Evolutionary conservation across 53 echinoderm and acorn worm species (phyloP), one percentile per base, ranked within the genome.

Genomic region (Patiria pectinifera): DNA sequence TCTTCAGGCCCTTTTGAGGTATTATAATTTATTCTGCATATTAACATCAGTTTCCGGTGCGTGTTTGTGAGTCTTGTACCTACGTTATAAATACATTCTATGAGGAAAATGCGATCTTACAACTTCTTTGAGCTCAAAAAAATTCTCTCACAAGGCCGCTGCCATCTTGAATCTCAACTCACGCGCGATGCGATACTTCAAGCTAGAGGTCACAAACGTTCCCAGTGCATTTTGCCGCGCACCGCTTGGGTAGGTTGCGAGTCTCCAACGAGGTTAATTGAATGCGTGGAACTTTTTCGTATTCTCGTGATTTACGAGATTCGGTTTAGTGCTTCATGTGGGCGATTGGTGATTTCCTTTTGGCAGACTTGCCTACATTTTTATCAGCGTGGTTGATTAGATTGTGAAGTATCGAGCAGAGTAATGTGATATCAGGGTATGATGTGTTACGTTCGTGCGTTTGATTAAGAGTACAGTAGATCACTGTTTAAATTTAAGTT

Each of bases 111-210:
- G 8, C 5, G 8, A 53, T 0, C 53, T 53, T 6, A 53, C 35
- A 35, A 35, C 35, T 35, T 35, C 35, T 35, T 35, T 35, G 35
- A 53, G 53, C 66, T 15, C 15, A 18, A 66, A 66, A 16, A 16
- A 14, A 2, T 0, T 6, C 18, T 6, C 69, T 69, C 45, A 87
- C 87, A 72, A 74, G 76, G 87, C 43, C 72, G 87, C 87, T 58
- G 87, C 87, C 87, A 87, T 87, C 87, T 87, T 87, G 87, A 87
- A 87, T 87, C 23, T 58, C 25, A 74, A 76, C 18, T 87, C 87
- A 23, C 87, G 87, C 72, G 15, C 48, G 4, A 6, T 13, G 75
- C 76, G 87, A 87, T 76, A 87, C 71, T 87, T 87, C 11, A 87
- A 72, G 35, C 26, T 47, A 43, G 6, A 19, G 47, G 6, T 19